Evolutionary conservation across 2,888 invertebrate genomes (phyloP).

Genomic region (Drosophila merina): DNA sequence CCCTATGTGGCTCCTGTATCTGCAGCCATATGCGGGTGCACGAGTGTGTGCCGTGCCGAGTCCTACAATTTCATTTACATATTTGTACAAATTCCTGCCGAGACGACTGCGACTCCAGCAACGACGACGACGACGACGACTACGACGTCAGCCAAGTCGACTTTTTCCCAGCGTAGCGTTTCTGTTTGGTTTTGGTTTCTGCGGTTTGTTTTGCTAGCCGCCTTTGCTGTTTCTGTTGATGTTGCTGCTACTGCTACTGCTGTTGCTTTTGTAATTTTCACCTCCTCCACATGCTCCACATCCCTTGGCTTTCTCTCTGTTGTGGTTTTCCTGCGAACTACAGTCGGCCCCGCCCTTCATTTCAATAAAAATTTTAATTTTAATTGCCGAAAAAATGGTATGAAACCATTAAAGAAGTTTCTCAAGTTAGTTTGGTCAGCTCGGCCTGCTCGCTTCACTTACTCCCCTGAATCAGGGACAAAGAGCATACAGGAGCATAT

Average conservation of each 20-base stretch:
- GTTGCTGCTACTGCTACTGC: not conserved
- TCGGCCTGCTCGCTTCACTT: not conserved
- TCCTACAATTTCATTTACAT: constrained; percentile 77
- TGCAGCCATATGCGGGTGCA: constrained; percentile 24
- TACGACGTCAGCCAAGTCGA: constrained; percentile 59
- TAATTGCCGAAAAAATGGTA: constrained; percentile 78
- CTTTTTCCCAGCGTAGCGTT: constrained; percentile 78
- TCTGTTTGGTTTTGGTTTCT: constrained; percentile 75
- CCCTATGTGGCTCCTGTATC: constrained; percentile 37
- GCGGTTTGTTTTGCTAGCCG: constrained; percentile 70
- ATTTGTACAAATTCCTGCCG: constrained; percentile 69
- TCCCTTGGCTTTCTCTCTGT: constrained; percentile 51
- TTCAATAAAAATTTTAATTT: constrained; percentile 76
- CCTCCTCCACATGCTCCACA: not conserved
- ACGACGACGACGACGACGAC: not conserved
- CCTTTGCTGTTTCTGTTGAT: constrained; percentile 1
- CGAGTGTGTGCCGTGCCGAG: constrained; percentile 52
- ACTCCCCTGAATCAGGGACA: too few relatives aligned
- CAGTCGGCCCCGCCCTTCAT: constrained; percentile 49
- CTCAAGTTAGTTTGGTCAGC: constrained; percentile 40
- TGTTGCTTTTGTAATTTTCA: constrained; percentile 1
- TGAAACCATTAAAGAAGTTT: constrained; percentile 61
- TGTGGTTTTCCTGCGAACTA: constrained; percentile 66
- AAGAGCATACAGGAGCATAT: not conserved
- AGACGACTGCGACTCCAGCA: constrained; percentile 31